Conservation (phyloP, 2,113 vertebrate species). For the Lagenorhynchus albirostris region DNA sequence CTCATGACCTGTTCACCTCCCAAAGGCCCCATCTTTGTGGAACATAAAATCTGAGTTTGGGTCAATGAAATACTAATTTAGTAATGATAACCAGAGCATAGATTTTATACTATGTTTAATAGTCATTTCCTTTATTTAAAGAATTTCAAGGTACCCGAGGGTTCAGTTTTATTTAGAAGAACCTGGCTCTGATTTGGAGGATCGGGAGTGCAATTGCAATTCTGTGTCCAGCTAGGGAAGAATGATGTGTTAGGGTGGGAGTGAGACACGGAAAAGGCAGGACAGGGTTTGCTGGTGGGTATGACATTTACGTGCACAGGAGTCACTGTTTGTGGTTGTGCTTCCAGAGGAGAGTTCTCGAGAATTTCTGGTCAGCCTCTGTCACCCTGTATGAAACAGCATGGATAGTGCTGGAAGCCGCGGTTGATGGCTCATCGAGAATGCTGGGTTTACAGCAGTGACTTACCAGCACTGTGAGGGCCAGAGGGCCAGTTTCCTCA, state of each 20-base stretch:
- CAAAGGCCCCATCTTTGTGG: not conserved
- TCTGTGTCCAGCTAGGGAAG: not conserved
- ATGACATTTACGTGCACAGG: fast-evolving
- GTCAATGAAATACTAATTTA: not conserved
- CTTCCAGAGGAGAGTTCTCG: not conserved
- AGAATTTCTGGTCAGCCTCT: not conserved
- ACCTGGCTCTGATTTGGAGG: not conserved
- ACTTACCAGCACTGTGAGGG: fast-evolving
- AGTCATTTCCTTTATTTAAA: not conserved
- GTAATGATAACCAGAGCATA: too few relatives aligned
- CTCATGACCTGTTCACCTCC: not conserved
- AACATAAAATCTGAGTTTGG: not conserved
- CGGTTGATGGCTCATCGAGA: not conserved
- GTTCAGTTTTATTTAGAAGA: not conserved
- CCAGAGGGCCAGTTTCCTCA: not conserved
- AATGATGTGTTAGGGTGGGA: not conserved
- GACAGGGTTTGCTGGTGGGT: not conserved
- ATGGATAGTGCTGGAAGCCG: not conserved
- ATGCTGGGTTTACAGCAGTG: not conserved
- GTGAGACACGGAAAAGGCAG: not conserved
- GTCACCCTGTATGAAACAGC: fast-evolving
- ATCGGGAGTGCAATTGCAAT: not conserved
- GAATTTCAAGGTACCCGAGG: not conserved
- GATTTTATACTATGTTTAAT: not conserved
- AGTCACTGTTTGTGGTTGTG: fast-evolving